A percentile compares a stretch with the other conserved stretches of the same genome.
phyloP scores from a whole-genome alignment of 2,797 vertebrate genomes.

The Etheostoma nigrum region DNA sequence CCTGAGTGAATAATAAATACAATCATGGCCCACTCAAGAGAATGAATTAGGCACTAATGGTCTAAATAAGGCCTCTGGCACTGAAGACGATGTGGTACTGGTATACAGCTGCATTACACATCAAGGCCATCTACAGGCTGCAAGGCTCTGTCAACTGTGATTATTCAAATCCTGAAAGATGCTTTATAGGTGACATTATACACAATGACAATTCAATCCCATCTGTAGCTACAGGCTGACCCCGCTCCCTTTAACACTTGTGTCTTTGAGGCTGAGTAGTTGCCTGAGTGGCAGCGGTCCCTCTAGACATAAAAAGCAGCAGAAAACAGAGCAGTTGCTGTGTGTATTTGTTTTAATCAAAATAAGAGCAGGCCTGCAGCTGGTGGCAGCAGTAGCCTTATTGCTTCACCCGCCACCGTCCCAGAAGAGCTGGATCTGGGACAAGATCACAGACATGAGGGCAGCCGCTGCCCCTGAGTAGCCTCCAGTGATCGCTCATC shows the following conservation, averaged over 20 bases:
- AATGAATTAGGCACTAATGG: conserved; percentile 47
- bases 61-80: conserved; percentile 48
- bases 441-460: conserved; percentile 69
- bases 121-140: conserved; percentile 70
- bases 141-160: conserved; percentile 73
- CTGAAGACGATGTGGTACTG: conserved; percentile 8
- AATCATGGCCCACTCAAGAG: conserved; percentile 33
- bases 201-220: conserved; percentile 83
- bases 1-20: conserved; percentile 43
- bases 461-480: conserved; percentile 57
- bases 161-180: conserved; percentile 84
- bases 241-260: conserved; percentile 61
- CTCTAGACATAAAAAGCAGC: conserved; percentile 62
- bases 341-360: conserved; percentile 80
- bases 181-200: conserved; percentile 80
- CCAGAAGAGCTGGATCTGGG: conserved; percentile 72
- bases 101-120: conserved; percentile 52
- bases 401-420: conserved; percentile 62
- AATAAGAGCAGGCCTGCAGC: conserved; percentile 70
- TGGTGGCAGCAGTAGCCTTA: conserved; percentile 67
- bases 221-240: conserved; percentile 72
- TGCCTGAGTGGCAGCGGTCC: conserved; percentile 71
- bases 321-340: conserved; percentile 72
- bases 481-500: conserved; percentile 76
- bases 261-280: conserved; percentile 69